These are phyloP conservation scores for Aphelocoma californica DNA, from an alignment of 2,797 vertebrate genomes.

Conservation along the genomic window DNA sequence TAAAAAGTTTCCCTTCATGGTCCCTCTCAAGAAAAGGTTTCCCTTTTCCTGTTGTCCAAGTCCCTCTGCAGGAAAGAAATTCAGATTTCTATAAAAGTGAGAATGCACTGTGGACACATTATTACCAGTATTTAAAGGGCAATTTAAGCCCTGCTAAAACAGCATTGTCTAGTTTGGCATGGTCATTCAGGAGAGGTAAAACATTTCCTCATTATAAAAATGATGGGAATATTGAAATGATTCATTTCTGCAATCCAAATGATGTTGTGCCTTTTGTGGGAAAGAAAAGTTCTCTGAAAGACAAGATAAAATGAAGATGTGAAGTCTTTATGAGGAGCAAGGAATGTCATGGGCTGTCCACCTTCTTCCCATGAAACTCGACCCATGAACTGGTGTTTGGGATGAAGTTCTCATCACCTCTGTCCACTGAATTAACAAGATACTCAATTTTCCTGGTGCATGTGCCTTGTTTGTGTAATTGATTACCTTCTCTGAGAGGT, in stretches of 20 bases:
- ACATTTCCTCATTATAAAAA: not conserved
- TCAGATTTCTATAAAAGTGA: not conserved
- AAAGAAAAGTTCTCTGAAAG: not conserved
- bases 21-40: not conserved
- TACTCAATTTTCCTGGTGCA: not conserved
- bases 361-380: not conserved
- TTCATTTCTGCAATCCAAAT: not conserved
- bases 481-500: not conserved
- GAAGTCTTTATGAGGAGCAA: not conserved
- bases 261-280: not conserved
- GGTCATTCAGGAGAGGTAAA: not conserved
- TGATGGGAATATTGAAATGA: not conserved
- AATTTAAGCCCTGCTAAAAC: not conserved
- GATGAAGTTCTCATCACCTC: not conserved
- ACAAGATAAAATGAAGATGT: rapidly evolving
- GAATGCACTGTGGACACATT: not conserved
- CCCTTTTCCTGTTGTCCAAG: not conserved
- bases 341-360: not conserved
- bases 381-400: not conserved
- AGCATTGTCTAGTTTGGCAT: not conserved
- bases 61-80: not conserved
- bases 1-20: not conserved
- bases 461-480: not conserved
- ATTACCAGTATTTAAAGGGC: not conserved
- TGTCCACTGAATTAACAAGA: not conserved